Evolutionary conservation across 2,113 vertebrate species (phyloP).

Genomic region (Rana temporaria): DNA sequence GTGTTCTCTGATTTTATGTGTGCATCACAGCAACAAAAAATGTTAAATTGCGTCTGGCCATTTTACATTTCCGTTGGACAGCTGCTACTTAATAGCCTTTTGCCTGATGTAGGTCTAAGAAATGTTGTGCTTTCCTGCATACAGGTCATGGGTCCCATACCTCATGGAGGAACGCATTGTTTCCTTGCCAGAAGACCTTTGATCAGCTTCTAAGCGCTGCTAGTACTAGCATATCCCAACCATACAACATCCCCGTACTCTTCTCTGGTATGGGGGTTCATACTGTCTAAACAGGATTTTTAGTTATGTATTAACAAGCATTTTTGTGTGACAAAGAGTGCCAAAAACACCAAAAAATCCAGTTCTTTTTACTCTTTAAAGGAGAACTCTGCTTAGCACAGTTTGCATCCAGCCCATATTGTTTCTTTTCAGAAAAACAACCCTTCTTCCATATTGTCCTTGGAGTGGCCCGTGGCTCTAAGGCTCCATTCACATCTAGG

Average conservation of each 20-base stretch:
- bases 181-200: constrained; percentile 14
- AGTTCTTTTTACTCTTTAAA: neutral
- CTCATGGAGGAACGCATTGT: neutral
- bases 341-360: neutral
- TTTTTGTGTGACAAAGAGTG: neutral
- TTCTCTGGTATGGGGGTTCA: neutral
- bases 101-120: constrained; percentile 51
- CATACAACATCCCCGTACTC: neutral
- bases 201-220: neutral
- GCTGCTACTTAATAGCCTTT: constrained; percentile 27
- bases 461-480: too few species aligned
- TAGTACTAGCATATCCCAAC: neutral
- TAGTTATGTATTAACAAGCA: too few species aligned
- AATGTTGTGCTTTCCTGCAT: constrained; percentile 31
- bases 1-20: constrained; percentile 2
- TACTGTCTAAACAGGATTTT: too few species aligned
- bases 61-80: constrained; percentile 43
- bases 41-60: constrained; percentile 25
- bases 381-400: too few species aligned
- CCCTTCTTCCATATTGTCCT: too few species aligned
- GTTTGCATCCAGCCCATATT: too few species aligned
- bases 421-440: too few species aligned
- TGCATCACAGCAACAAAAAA: constrained; percentile 25
- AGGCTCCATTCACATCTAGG: too few species aligned
- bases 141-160: constrained; percentile 11